These are phyloP conservation scores for Lucilia cuprina DNA, from an alignment of 1,140 invertebrate species.

Conservation along the genomic window DNA sequence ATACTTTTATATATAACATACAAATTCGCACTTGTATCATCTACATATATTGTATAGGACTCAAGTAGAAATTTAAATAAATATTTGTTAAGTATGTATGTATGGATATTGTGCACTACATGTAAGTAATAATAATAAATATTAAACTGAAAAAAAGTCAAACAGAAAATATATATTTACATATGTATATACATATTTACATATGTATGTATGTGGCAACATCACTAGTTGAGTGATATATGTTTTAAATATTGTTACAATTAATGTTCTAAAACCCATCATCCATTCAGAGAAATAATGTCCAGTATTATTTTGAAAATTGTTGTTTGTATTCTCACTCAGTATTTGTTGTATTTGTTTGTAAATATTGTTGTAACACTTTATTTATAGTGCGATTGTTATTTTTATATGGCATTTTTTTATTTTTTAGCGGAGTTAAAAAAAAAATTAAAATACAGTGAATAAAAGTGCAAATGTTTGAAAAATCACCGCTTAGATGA, in stretches of 20 bases:
- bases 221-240: conserved; percentile 10
- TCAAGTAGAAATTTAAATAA: background rate
- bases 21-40: background rate
- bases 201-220: background rate
- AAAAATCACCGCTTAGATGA: too few species aligned
- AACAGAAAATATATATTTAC: background rate
- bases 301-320: background rate
- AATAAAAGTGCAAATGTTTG: too few species aligned
- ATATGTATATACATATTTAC: background rate
- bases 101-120: background rate
- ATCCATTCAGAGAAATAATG: background rate
- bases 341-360: too few species aligned
- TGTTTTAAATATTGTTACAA: background rate
- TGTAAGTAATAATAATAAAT: background rate
- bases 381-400: background rate
- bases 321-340: background rate
- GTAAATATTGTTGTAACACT: background rate
- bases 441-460: too few species aligned
- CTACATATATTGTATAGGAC: background rate
- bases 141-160: background rate
- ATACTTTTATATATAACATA: background rate
- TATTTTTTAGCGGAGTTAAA: too few species aligned
- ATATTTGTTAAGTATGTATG: background rate
- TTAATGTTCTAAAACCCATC: background rate
- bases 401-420: too few species aligned